These are phyloP conservation scores for Zosterops borbonicus DNA, from an alignment of 2,113 vertebrate species.

Conservation along the genomic window DNA sequence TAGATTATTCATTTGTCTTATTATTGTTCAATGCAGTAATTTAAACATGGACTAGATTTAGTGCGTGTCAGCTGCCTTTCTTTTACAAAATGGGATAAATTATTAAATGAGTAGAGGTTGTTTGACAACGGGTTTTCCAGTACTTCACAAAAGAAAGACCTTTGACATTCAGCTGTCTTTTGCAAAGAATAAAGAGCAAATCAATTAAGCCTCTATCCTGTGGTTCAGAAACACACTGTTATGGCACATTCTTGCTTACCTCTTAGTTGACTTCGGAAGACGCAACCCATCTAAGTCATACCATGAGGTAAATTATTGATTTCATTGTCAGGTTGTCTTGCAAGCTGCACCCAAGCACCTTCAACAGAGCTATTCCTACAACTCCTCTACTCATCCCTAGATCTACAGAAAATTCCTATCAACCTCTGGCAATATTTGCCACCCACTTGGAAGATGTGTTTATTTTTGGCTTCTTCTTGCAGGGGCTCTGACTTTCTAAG, in stretches of 20 bases:
- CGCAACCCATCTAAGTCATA: not conserved
- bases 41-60: constrained; percentile 79
- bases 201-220: constrained; percentile 75
- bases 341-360: not conserved
- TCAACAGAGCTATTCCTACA: not conserved
- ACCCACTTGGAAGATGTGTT: not conserved
- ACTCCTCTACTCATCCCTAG: not conserved
- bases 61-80: constrained; percentile 74
- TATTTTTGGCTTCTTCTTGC: not conserved
- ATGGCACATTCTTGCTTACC: constrained; percentile 56
- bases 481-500: not conserved
- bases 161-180: constrained; percentile 80
- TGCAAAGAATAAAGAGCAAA: constrained; percentile 79
- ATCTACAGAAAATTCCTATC: not conserved
- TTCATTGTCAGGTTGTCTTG: not conserved
- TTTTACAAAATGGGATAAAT: constrained; percentile 81
- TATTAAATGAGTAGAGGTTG: constrained; percentile 81
- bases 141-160: constrained; percentile 79
- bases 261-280: constrained; percentile 59
- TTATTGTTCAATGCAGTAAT: constrained; percentile 76
- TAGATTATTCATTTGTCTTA: constrained; percentile 79
- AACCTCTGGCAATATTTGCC: not conserved
- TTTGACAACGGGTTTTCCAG: constrained; percentile 80
- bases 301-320: constrained; percentile 15
- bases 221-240: constrained; percentile 59